Evolutionary conservation across 2,113 vertebrate genomes (phyloP).

Genomic region (Nansenia antarctica): DNA sequence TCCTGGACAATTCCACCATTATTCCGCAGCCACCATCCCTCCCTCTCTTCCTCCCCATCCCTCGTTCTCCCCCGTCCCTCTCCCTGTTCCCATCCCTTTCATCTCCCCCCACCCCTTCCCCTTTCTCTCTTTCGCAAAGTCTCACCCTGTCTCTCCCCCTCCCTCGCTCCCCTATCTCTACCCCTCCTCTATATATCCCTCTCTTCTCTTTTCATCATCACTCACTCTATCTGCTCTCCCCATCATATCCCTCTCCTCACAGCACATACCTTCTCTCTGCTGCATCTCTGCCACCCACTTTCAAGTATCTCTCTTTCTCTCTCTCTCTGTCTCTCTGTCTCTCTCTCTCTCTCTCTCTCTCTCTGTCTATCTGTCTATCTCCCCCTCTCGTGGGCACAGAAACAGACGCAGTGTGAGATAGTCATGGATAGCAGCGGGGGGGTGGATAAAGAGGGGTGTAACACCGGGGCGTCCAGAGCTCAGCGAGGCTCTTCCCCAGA

Average conservation of each 20-base stretch:
- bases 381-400: background rate
- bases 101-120: background rate
- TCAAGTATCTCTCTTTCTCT: background rate
- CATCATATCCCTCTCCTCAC: background rate
- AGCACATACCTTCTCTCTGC: background rate
- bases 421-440: background rate
- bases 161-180: background rate
- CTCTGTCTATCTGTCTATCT: background rate
- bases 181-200: too few relatives aligned
- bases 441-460: background rate
- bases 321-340: too few relatives aligned
- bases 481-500: background rate
- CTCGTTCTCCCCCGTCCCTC: background rate
- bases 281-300: too few relatives aligned
- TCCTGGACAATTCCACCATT: too few relatives aligned
- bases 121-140: background rate
- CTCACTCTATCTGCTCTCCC: background rate
- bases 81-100: background rate
- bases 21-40: background rate
- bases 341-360: too few relatives aligned
- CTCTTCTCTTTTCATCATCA: background rate
- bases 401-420: conserved; percentile 5
- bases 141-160: background rate
- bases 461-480: background rate
- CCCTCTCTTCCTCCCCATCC: background rate